Base-by-base conservation (phyloP, 1,140 invertebrate species). In the Rhagoletis zephyria region DNA sequence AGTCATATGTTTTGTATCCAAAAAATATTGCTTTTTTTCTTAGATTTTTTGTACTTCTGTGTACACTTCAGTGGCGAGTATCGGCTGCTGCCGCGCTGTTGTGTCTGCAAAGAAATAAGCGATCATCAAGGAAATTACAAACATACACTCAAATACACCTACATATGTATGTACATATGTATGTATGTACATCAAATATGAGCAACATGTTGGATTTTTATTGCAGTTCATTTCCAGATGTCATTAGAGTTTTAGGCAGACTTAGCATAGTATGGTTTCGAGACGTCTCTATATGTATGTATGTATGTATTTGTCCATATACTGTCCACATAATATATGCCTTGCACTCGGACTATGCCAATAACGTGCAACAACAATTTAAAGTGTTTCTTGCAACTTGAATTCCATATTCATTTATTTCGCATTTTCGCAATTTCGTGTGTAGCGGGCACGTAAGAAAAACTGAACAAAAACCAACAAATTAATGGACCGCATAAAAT, bases 101-200 rank as follows among this genome's bases (percentile, higher is more conserved):
- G 45, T 81, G 74, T 81, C 74, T 81, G 51, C 74, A 81, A 12
- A 56, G 48, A 81, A 81, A 59, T 81, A 81, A 81, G 74, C 19
- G 74, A 45, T 56, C 74, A 81, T 81, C 74, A 56, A 56, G 74
- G 51, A 81, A 81, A 81, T 81, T 81, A 30, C 74, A 81, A 81
- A 56, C 74, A 81, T 4, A 16, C 10, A 30, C 30, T 6, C 2
- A 5, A 7, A 56, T 16, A 81, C 48, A 81, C 74, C 45, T 81
- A 81, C 45, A 81, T 4, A n/a, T 40, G 3, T 4, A 40, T 30
- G 3, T 19, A 67, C 64, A 30, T 19, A 19, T 19, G 42, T 3
- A 81, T 42, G 3, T 3, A 81, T 56, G 30, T 48, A 48, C 30
- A 56, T 12, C 42, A 45, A 74, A 74, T 74, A 74, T 74, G 45